These are phyloP conservation scores for Trichogramma dendrolimi DNA, from an alignment of 2,888 invertebrate species.

Conservation along the genomic window DNA sequence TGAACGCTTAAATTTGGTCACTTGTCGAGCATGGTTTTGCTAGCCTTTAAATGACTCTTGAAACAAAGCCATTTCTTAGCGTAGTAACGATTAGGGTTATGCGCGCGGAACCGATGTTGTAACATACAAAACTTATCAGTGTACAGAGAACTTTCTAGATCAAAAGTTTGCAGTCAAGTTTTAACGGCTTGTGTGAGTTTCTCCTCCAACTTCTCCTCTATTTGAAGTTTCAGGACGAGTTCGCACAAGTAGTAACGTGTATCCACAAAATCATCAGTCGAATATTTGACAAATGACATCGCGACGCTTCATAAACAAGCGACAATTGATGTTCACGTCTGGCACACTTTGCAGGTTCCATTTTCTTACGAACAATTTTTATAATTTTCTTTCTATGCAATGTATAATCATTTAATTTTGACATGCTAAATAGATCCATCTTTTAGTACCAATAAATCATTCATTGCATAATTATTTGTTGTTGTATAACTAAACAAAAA, in stretches of 20 bases:
- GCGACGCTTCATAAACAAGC: background rate
- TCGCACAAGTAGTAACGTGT: background rate
- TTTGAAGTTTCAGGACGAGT: constrained; percentile 21
- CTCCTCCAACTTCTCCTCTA: background rate
- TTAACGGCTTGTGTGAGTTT: constrained; percentile 22
- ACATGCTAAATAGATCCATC: no score
- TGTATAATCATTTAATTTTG: no score
- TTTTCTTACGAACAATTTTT: no score
- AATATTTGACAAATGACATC: constrained; percentile 22
- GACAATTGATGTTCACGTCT: no score
- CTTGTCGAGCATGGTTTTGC: no score
- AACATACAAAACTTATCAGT: constrained; percentile 9
- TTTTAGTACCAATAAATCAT: no score
- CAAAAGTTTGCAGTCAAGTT: constrained; percentile 22
- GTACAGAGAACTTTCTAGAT: constrained; percentile 22
- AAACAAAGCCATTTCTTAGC: constrained; percentile 6
- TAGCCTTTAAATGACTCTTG: background rate
- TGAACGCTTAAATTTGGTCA: no score
- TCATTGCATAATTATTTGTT: no score
- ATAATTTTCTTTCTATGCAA: no score
- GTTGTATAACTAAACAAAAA: no score
- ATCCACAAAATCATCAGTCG: constrained; percentile 27
- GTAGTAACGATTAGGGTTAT: constrained; percentile 7
- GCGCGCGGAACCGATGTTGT: constrained; percentile 10
- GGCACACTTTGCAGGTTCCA: no score